phyloP scores from a whole-genome alignment of 2,797 vertebrate genomes.

The Tympanoctomys barrerae region DNA sequence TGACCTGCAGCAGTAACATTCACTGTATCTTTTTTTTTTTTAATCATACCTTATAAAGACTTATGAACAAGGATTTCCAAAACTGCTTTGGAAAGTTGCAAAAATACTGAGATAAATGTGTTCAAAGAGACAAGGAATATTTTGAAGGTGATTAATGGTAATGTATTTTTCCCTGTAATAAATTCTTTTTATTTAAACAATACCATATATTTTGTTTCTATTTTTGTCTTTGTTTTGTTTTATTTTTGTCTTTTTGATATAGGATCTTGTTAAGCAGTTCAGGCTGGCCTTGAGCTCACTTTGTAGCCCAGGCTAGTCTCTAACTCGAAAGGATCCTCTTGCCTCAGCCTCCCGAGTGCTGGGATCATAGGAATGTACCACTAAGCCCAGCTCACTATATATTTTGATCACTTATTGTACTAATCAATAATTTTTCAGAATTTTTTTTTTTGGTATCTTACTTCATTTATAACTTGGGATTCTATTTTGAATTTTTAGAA shows the following conservation, averaged over 20 bases:
- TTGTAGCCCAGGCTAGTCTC: no score
- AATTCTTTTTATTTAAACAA: neutral
- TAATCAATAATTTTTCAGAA: neutral
- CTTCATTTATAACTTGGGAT: constrained; percentile 6
- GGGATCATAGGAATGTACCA: no score
- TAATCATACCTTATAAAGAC: neutral
- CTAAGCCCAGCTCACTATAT: neutral
- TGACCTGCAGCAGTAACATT: neutral
- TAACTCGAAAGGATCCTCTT: no score
- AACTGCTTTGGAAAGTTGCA: neutral
- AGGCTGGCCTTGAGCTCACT: no score
- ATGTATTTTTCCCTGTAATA: neutral
- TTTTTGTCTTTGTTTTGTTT: no score
- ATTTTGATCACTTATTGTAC: neutral
- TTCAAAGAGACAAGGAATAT: neutral
- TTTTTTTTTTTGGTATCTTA: neutral
- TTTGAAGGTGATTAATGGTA: neutral
- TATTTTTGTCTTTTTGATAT: no score
- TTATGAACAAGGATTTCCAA: neutral
- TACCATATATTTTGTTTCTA: neutral
- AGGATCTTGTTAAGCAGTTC: no score
- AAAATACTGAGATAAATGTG: neutral
- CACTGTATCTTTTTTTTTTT: neutral
- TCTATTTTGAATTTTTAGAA: neutral
- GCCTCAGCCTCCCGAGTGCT: no score